Evolutionary conservation across 2,888 invertebrate species (phyloP).

Genomic region (Steinernema hermaphroditum): DNA sequence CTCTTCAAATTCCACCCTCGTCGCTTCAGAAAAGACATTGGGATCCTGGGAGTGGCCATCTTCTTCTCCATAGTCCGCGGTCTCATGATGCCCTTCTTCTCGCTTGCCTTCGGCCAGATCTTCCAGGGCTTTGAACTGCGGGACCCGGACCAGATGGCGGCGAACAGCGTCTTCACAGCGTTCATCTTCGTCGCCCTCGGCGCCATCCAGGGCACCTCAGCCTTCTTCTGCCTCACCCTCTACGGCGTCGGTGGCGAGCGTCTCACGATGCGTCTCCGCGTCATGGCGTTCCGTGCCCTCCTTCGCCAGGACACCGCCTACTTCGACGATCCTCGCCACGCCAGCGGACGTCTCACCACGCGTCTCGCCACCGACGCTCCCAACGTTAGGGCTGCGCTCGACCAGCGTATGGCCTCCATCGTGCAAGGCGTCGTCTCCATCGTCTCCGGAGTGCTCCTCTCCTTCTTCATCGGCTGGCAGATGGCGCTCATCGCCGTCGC

Average conservation of each 20-base stretch:
- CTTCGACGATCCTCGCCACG: conserved; percentile 68
- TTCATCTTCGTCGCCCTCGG: conserved; percentile 67
- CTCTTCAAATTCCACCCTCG: too few species aligned
- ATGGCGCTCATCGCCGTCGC: conserved; percentile 67
- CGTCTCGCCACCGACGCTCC: conserved; percentile 69
- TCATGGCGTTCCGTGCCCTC: conserved; percentile 67
- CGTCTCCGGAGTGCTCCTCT: conserved; percentile 68
- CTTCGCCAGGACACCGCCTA: conserved; percentile 68
- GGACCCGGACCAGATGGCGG: conserved; percentile 64
- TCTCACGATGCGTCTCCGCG: conserved; percentile 67
- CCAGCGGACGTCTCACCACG: conserved; percentile 67
- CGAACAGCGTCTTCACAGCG: conserved; percentile 69
- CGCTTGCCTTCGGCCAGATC: conserved; percentile 68
- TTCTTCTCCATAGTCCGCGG: conserved; percentile 68
- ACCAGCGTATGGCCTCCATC: conserved; percentile 67
- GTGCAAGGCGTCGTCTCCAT: conserved; percentile 67
- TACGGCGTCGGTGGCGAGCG: conserved; percentile 67
- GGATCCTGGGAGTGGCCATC: conserved; percentile 66
- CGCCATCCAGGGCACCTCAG: conserved; percentile 58
- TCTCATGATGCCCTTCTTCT: conserved; percentile 69
- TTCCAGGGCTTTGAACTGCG: conserved; percentile 67
- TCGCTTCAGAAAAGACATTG: not conserved
- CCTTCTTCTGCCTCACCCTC: conserved; percentile 51
- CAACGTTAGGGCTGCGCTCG: conserved; percentile 68
- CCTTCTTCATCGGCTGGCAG: conserved; percentile 69